phyloP scores from a whole-genome alignment of 2,888 invertebrate species.

The Morpho deidamia region DNA sequence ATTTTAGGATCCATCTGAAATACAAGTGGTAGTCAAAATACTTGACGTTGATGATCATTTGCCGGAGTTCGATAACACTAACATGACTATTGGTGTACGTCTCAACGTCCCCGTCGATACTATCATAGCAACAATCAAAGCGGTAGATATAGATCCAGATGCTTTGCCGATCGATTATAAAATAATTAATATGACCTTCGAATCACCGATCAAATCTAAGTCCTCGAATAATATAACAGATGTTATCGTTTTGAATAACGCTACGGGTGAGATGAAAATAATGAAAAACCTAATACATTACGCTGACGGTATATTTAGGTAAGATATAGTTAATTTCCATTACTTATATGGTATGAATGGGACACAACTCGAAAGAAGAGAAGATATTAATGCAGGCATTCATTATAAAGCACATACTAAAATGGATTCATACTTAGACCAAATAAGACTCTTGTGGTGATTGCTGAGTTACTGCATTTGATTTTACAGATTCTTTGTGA shows the following conservation, averaged over 20 bases:
- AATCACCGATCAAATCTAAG: conserved; percentile 63
- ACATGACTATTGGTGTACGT: conserved; percentile 84
- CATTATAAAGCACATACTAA: no score
- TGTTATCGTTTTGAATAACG: conserved; percentile 81
- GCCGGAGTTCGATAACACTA: conserved; percentile 81
- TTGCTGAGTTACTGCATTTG: no score
- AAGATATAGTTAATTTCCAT: conserved; percentile 1
- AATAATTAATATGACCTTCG: conserved; percentile 79
- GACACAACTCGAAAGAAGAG: no score
- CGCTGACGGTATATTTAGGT: conserved; percentile 83
- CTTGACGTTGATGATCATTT: conserved; percentile 86
- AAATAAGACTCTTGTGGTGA: no score
- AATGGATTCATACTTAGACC: no score
- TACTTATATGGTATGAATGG: no score
- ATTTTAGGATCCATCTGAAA: conserved; percentile 82
- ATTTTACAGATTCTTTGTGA: no score
- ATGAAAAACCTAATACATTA: conserved; percentile 81
- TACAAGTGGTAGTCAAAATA: conserved; percentile 81
- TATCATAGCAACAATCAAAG: conserved; percentile 81
- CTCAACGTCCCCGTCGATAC: conserved; percentile 87
- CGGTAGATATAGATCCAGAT: conserved; percentile 83
- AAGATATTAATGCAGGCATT: no score
- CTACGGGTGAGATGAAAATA: conserved; percentile 85
- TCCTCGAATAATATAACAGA: conserved; percentile 65
- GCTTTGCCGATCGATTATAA: conserved; percentile 81